These are phyloP conservation scores for Leucozona laternaria DNA, from an alignment of 2,888 invertebrate species.

Conservation along the genomic window DNA sequence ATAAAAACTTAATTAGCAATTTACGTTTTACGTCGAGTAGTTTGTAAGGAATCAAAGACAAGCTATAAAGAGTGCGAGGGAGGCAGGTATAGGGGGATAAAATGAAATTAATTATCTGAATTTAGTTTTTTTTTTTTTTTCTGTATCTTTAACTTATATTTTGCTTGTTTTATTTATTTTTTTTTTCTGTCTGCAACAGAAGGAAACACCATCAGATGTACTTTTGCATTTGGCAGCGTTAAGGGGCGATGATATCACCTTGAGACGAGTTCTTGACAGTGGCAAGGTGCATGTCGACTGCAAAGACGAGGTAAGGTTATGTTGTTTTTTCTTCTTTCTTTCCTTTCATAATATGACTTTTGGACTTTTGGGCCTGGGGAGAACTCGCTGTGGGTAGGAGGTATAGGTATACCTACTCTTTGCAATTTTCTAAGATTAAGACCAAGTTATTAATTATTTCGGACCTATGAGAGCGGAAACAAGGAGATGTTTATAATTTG, in stretches of 20 bases:
- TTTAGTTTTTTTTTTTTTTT: constrained; percentile 14
- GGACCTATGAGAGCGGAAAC: constrained; percentile 29
- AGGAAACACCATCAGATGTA: constrained; percentile 96
- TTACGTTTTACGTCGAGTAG: constrained; percentile 19
- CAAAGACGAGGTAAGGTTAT: constrained; percentile 91
- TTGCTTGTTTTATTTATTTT: constrained; percentile 47
- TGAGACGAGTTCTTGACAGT: constrained; percentile 93
- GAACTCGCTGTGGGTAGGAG: background rate
- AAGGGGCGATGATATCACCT: constrained; percentile 91
- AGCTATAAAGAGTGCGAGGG: background rate
- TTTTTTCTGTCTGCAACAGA: constrained; percentile 85
- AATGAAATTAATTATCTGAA: constrained; percentile 65
- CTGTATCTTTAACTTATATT: constrained; percentile 58
- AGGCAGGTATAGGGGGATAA: constrained; percentile 29
- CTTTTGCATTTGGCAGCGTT: constrained; percentile 96
- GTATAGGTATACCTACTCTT: background rate
- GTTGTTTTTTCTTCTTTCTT: background rate
- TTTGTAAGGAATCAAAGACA: background rate
- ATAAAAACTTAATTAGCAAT: constrained; percentile 64
- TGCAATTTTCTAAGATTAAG: constrained; percentile 19
- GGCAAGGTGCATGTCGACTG: constrained; percentile 98
- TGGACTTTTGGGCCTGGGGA: background rate
- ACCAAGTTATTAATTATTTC: constrained; percentile 43
- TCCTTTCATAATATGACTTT: constrained; percentile 2
- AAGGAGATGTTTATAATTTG: constrained; percentile 26